phyloP scores from a whole-genome alignment of 2,888 invertebrate species.

The Drosophila leonis region DNA sequence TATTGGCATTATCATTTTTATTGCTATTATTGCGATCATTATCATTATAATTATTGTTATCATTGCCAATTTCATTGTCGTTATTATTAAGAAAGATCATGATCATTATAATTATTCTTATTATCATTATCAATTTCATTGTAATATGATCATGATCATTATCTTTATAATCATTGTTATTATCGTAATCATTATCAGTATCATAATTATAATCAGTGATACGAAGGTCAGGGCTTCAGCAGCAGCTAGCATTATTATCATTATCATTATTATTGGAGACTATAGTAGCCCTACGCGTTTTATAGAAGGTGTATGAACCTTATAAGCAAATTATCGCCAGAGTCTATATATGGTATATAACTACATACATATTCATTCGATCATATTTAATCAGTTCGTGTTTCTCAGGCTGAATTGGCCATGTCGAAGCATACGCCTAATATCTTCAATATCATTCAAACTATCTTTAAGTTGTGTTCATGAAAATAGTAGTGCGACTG shows the following conservation, averaged over 20 bases:
- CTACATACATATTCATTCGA: not conserved
- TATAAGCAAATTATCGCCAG: too few relatives aligned
- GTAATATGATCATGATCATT: not conserved
- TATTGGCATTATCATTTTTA: not conserved
- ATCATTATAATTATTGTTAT: not conserved
- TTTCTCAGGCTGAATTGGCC: not conserved
- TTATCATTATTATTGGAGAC: conserved; percentile 1
- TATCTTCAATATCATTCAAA: not conserved
- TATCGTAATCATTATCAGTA: not conserved
- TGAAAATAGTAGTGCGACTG: not conserved
- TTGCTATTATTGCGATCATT: not conserved
- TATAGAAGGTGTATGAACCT: too few relatives aligned
- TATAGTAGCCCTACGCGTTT: not conserved
- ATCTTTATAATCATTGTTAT: not conserved
- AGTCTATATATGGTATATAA: not conserved
- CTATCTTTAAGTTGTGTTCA: not conserved
- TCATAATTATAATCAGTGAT: not conserved
- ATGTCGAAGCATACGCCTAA: not conserved
- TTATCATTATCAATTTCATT: not conserved
- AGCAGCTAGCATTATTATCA: not conserved
- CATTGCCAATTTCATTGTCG: not conserved
- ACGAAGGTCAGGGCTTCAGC: not conserved
- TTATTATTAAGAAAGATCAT: not conserved
- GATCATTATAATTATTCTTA: not conserved
- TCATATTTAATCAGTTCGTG: not conserved